phyloP scores from a whole-genome alignment of 2,888 invertebrate species.

The Nomada fabriciana region DNA sequence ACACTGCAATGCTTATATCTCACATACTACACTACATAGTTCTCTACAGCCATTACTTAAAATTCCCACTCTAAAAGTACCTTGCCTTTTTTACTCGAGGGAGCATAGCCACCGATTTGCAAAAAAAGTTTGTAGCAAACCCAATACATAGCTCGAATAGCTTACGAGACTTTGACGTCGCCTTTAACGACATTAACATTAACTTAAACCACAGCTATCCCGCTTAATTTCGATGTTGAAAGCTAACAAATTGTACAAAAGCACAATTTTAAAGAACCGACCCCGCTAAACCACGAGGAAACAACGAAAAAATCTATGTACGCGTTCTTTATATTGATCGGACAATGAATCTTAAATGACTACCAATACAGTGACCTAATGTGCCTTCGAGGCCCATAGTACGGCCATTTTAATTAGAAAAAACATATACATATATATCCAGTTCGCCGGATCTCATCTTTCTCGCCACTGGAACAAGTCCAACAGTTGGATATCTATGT shows the following conservation, averaged over 20 bases:
- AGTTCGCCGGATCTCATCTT: constrained; percentile 17
- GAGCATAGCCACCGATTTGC: too few relatives aligned
- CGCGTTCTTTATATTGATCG: constrained; percentile 50
- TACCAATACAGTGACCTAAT: constrained; percentile 32
- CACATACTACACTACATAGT: too few relatives aligned
- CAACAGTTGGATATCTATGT: not conserved
- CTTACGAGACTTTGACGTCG: too few relatives aligned
- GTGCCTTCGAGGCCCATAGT: constrained; percentile 23
- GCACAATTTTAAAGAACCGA: constrained; percentile 33
- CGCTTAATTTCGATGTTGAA: not conserved
- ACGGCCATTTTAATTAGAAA: constrained; percentile 41
- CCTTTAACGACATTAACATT: too few relatives aligned
- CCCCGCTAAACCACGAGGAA: constrained; percentile 3
- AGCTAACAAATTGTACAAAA: not conserved
- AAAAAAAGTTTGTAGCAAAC: too few relatives aligned
- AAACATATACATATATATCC: constrained; percentile 16
- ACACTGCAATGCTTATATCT: too few relatives aligned
- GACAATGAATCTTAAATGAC: constrained; percentile 50
- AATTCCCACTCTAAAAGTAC: too few relatives aligned
- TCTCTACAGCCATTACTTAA: too few relatives aligned
- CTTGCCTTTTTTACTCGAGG: too few relatives aligned
- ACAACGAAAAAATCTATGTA: constrained; percentile 53
- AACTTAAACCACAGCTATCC: not conserved
- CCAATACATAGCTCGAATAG: too few relatives aligned
- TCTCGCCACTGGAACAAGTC: not conserved